Conservation (phyloP, 1,140 invertebrate species). For the Sipha flava region DNA sequence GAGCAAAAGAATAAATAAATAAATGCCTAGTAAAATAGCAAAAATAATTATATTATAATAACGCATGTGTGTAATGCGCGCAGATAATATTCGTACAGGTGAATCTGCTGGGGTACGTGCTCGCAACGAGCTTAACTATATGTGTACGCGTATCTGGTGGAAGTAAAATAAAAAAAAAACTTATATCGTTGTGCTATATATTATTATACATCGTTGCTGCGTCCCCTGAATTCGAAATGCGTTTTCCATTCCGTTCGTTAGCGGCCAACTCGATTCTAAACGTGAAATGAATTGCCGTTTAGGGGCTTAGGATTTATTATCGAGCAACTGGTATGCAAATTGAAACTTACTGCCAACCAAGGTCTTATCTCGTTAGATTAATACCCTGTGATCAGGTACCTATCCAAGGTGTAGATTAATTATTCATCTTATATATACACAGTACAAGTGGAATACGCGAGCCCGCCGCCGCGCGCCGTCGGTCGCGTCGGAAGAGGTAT, state of each 20-base stretch:
- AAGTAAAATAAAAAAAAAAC: background rate
- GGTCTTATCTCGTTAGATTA: constrained; percentile 30
- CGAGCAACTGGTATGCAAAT: constrained; percentile 14
- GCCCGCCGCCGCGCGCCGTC: background rate
- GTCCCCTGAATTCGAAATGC: background rate
- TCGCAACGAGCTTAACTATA: no score
- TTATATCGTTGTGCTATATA: no score
- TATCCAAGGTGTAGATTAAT: constrained; percentile 13
- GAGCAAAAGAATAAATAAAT: background rate
- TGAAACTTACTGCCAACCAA: constrained; percentile 29
- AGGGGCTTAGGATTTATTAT: constrained; percentile 16
- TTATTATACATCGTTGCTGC: no score
- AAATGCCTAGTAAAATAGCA: background rate
- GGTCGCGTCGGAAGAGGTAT: background rate
- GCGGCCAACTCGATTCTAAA: background rate
- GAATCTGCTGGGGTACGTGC: no score
- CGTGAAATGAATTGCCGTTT: constrained; percentile 18
- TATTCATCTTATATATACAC: constrained; percentile 17
- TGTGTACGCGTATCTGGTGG: no score
- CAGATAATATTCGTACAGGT: background rate
- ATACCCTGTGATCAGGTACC: constrained; percentile 7
- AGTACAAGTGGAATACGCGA: background rate
- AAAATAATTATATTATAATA: background rate
- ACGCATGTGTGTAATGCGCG: no score
- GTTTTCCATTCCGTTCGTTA: background rate